Evolutionary conservation across 2,113 vertebrate species (phyloP).

Genomic region (Ceuthmochares aereus): DNA sequence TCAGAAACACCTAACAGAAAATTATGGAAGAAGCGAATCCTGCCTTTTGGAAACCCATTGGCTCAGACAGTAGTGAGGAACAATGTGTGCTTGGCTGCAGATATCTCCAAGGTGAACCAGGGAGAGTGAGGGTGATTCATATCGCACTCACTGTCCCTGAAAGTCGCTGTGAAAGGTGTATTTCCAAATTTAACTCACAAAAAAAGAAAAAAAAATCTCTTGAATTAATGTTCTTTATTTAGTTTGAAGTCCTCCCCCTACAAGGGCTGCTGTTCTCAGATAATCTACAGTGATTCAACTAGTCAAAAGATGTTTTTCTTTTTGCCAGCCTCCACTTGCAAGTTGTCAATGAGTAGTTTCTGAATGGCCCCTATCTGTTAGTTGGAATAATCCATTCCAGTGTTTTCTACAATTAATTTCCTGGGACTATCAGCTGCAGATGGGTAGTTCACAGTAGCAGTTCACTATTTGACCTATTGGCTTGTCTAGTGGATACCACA

Average conservation of each 20-base stretch:
- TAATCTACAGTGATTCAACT: not conserved
- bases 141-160: not conserved
- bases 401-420: not conserved
- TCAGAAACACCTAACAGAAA: not conserved
- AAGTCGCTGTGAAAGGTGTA: not conserved
- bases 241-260: not conserved
- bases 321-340: not conserved
- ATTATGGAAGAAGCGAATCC: not conserved
- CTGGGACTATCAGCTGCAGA: not conserved
- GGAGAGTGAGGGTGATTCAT: not conserved
- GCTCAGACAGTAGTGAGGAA: not conserved
- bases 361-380: not conserved
- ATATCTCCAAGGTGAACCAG: not conserved
- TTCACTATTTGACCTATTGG: not conserved
- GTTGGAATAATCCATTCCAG: not conserved
- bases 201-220: not conserved
- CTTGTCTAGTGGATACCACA: not conserved
- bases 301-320: not conserved
- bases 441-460: not conserved
- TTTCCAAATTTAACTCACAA: not conserved
- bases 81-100: accelerated
- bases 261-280: not conserved
- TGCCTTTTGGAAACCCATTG: not conserved
- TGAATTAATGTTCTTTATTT: not conserved
- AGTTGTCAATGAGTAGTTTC: not conserved